Evolutionary conservation across 2,113 vertebrate genomes (phyloP).

Genomic region (Antechinus stuartii): DNA sequence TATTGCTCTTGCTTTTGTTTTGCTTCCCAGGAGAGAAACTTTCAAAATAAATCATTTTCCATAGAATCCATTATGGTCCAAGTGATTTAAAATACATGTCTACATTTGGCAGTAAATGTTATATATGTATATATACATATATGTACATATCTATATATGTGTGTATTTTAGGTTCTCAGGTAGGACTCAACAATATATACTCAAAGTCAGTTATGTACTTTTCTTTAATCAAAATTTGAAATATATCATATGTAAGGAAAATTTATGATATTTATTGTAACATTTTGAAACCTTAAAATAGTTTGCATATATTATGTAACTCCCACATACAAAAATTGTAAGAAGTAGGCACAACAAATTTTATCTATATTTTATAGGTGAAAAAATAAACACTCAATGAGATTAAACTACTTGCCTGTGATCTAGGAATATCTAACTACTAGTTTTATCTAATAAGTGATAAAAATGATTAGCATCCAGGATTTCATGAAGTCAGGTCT

Average conservation of each 20-base stretch:
- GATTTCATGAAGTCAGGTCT: not conserved
- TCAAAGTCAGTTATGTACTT: not conserved
- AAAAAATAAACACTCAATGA: not conserved
- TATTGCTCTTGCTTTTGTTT: conserved; percentile 20
- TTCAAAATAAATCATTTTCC: not conserved
- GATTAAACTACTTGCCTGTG: not conserved
- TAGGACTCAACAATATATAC: not conserved
- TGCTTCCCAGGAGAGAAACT: not conserved
- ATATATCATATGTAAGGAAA: not conserved
- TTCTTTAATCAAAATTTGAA: not conserved
- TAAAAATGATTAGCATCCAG: not conserved
- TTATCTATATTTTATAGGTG: not conserved
- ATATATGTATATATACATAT: not conserved
- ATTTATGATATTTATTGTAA: not conserved
- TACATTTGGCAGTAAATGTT: not conserved
- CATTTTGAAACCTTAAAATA: not conserved
- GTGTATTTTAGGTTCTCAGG: not conserved
- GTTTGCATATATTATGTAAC: not conserved
- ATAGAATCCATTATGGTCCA: not conserved
- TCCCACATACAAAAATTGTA: not conserved
- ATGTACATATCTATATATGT: no score
- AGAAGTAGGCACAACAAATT: not conserved
- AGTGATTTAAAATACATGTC: not conserved
- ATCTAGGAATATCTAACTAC: no score
- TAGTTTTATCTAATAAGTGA: not conserved